Evolutionary conservation across 2,113 vertebrate genomes (phyloP).

Genomic region (Ammodytes marinus): DNA sequence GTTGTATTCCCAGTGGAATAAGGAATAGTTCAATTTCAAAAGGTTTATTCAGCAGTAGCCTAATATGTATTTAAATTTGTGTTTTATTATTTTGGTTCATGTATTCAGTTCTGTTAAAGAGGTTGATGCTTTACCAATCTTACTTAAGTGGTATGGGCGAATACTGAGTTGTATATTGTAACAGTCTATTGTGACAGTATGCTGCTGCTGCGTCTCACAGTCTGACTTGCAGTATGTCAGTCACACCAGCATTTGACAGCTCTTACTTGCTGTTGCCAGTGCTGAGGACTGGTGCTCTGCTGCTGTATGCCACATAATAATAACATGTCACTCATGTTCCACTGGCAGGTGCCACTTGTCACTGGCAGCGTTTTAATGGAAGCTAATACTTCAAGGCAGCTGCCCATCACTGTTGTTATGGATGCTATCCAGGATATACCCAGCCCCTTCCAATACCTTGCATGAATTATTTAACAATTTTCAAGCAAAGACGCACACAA

Average conservation of each 20-base stretch:
- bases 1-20: not conserved
- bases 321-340: constrained; percentile 1
- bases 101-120: not conserved
- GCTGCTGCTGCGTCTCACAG: no score
- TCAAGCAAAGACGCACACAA: no score
- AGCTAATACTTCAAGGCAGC: not conserved
- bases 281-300: not conserved
- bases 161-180: not conserved
- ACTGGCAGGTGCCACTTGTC: not conserved
- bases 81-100: not conserved
- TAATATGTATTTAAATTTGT: not conserved
- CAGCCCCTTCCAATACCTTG: no score
- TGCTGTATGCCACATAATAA: not conserved
- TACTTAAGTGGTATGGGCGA: not conserved
- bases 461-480: no score
- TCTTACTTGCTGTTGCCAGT: not conserved
- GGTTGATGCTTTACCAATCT: not conserved
- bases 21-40: not conserved
- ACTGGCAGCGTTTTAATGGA: not conserved
- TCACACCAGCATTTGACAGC: no score
- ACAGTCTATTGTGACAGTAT: no score
- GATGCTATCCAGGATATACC: no score
- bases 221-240: no score
- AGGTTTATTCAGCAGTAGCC: not conserved
- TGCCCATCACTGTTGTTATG: not conserved